Evolutionary conservation across 2,888 invertebrate genomes (phyloP).

Genomic region (Drosophila crucigera): DNA sequence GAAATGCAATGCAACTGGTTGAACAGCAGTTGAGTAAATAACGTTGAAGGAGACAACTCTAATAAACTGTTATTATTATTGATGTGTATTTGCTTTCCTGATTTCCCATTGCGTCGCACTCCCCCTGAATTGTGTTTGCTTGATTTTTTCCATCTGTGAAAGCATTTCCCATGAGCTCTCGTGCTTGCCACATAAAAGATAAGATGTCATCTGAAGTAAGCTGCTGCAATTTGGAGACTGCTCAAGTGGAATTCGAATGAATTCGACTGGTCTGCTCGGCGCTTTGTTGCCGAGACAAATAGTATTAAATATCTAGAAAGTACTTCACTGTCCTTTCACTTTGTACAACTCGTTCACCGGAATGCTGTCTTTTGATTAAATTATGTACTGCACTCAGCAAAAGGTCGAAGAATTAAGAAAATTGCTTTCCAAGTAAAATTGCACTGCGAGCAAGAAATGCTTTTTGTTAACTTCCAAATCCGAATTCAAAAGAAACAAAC

Average conservation of each 20-base stretch:
- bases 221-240: conserved; percentile 26
- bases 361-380: conserved; percentile 13
- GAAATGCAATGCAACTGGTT: conserved; percentile 52
- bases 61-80: conserved; percentile 65
- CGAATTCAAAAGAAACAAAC: neutral
- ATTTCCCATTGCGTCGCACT: conserved; percentile 33
- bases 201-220: conserved; percentile 14
- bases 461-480: neutral
- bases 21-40: conserved; percentile 19
- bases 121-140: neutral
- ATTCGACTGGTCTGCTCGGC: neutral
- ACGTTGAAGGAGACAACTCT: conserved; percentile 17
- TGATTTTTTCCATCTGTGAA: conserved; percentile 19
- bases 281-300: conserved; percentile 18
- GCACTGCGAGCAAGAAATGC: neutral
- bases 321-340: neutral
- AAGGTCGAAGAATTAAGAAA: neutral
- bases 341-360: neutral
- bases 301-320: neutral
- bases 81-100: conserved; percentile 49
- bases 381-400: neutral
- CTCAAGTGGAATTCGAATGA: conserved; percentile 27
- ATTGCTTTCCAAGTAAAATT: neutral
- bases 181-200: neutral
- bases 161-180: conserved; percentile 14